Base-by-base conservation (phyloP, 2,797 vertebrate species). In the Nothura maculosa region DNA sequence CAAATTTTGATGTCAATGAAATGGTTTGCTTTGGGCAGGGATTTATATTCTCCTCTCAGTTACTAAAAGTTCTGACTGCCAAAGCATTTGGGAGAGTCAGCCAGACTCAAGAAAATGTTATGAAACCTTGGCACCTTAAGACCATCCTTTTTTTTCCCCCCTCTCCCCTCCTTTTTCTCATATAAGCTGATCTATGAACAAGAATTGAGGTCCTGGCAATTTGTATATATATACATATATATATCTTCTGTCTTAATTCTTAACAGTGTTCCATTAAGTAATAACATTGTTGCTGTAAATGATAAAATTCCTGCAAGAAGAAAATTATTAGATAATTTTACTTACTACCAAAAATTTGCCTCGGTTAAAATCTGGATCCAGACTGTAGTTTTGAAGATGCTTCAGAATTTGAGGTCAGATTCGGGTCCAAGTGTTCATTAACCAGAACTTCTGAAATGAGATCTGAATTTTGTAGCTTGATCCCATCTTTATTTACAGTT, bases 81-180 rank as follows among this genome's bases (percentile, higher is more conserved):
- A 93, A 85, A 61, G 61, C 36, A 87, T 43, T 45, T 95, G 89
- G 69, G 93, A 83, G 2, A 93, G 66, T 30, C 89, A 81, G 48
- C 0, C 5, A 93, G 83, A 22, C 82, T 94, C 67, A 77, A 85
- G 69, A 79, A 88, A 88, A 90, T 54, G 47, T 60, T 79, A 87
- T 74, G 80, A 91, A 95, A 93, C 34, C 27, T 67, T 93, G 92
- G 74, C 76, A 81, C 81, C 47, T 90, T 90, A 66, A 85, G 87
- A 66, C 6, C 1, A 0, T 64, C 81, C 2, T 42, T 40, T n/a
- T 36, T 14, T 12, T 25, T 30, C 15, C n/a, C n/a, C n/a, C n/a
- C n/a, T 12, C 11, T 6, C 2, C 11, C 4, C 20, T n/a, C 24
- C 36, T 76, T 85, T 40, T 85, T 94, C 45, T 96, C 61, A 13